Percentiles rank a stretch among this genome's conserved stretches.
Evolutionary conservation across 2,888 invertebrate species (phyloP).

Genomic region (Listrodromus nycthemerus): DNA sequence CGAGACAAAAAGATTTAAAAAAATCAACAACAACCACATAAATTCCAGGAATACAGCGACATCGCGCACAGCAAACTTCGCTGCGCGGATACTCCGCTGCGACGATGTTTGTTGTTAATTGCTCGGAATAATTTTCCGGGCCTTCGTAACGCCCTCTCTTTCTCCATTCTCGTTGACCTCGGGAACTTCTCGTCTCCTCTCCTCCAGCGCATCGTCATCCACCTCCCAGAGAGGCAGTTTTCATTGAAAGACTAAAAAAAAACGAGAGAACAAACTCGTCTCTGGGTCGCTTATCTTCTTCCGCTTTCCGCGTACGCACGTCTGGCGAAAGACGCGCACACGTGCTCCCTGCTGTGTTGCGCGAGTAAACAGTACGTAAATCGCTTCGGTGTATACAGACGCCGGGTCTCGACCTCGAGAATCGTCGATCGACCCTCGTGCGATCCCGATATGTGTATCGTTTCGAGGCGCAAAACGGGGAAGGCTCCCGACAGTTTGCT

Average conservation of each 20-base stretch:
- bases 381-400: background rate
- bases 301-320: slow-evolving; percentile 45
- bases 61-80: too few species aligned
- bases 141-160: slow-evolving; percentile 46
- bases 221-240: slow-evolving; percentile 22
- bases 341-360: background rate
- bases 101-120: slow-evolving; percentile 26
- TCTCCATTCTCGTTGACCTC: slow-evolving; percentile 63
- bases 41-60: too few species aligned
- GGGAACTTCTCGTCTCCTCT: slow-evolving; percentile 47
- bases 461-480: background rate
- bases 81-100: too few species aligned
- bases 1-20: too few species aligned
- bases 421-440: slow-evolving; percentile 45
- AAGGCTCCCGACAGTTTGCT: background rate
- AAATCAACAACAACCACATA: too few species aligned
- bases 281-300: slow-evolving; percentile 56
- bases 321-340: background rate
- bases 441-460: background rate
- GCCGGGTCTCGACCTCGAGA: slow-evolving; percentile 31
- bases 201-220: background rate
- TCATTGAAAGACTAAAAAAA: slow-evolving; percentile 45
- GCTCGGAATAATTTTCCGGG: slow-evolving; percentile 25
- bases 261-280: slow-evolving; percentile 39
- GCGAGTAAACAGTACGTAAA: background rate